A percentile compares a stretch with the other conserved stretches of the same genome.
These are phyloP conservation scores for Scaptomyza cyrtandrae DNA, from an alignment of 2,888 invertebrate species.

Conservation along the genomic window DNA sequence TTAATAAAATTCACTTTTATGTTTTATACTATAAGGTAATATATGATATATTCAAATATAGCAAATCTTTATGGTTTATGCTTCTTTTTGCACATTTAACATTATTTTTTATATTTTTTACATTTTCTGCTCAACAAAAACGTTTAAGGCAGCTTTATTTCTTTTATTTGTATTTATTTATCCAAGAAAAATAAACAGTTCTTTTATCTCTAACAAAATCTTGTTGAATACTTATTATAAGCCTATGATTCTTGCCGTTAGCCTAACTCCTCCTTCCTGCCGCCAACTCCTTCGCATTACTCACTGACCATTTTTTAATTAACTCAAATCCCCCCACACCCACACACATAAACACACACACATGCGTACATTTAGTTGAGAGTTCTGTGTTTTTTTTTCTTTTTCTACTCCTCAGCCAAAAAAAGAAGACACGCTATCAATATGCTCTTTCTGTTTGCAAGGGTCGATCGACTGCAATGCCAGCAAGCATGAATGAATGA, in stretches of 20 bases:
- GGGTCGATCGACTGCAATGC: conserved; percentile 14
- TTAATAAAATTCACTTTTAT: no score
- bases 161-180: background rate
- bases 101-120: no score
- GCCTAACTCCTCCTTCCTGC: background rate
- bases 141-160: no score
- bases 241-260: conserved; percentile 15
- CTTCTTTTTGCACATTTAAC: no score
- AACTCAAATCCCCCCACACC: conserved; percentile 36
- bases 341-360: no score
- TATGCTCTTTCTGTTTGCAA: background rate
- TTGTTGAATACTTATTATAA: background rate
- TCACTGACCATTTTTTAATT: conserved; percentile 57
- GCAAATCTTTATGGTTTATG: no score
- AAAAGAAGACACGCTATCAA: conserved; percentile 22
- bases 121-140: no score
- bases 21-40: no score
- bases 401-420: background rate
- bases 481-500: conserved; percentile 45
- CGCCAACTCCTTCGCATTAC: background rate
- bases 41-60: no score
- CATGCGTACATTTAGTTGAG: no score
- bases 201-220: background rate
- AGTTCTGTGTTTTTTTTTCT: conserved; percentile 41
- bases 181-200: background rate